Evolutionary conservation across 2,113 vertebrate species (phyloP).

Genomic region (Polypterus bichir): DNA sequence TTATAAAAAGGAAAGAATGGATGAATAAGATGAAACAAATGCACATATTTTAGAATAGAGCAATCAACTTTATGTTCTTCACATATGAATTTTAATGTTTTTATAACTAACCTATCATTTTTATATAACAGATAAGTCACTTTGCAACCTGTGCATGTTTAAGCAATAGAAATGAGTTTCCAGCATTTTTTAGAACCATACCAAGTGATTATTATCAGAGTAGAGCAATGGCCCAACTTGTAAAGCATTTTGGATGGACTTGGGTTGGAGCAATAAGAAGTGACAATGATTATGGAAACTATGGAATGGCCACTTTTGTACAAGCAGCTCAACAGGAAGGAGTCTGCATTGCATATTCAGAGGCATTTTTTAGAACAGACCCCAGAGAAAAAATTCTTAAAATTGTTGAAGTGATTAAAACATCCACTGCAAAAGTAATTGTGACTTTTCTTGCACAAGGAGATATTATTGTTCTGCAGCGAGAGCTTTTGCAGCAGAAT

Average conservation of each 20-base stretch:
- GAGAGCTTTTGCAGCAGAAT: slow-evolving; percentile 18
- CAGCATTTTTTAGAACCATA: slow-evolving; percentile 39
- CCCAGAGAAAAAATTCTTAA: neutral
- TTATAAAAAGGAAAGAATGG: too few species aligned
- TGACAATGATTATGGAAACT: slow-evolving; percentile 7
- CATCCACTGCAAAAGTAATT: slow-evolving; percentile 32
- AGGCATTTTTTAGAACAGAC: neutral
- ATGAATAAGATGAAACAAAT: too few species aligned
- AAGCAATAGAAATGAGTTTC: slow-evolving; percentile 30
- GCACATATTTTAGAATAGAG: too few species aligned
- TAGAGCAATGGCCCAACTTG: slow-evolving; percentile 27
- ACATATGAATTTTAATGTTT: too few species aligned
- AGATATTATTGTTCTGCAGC: slow-evolving; percentile 13
- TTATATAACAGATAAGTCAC: slow-evolving; percentile 34
- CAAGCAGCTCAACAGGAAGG: slow-evolving; percentile 21
- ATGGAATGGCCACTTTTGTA: slow-evolving; percentile 20
- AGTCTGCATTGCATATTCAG: slow-evolving; percentile 33
- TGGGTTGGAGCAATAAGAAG: slow-evolving; percentile 37
- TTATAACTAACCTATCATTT: neutral
- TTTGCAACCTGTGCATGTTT: slow-evolving; percentile 37
- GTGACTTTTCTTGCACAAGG: slow-evolving; percentile 29
- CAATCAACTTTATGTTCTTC: too few species aligned
- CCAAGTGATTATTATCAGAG: slow-evolving; percentile 36
- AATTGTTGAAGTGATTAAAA: slow-evolving; percentile 17
- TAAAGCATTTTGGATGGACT: slow-evolving; percentile 36